Evolutionary conservation across 2,888 invertebrate genomes (phyloP).

Genomic region (Coelopa pilipes): DNA sequence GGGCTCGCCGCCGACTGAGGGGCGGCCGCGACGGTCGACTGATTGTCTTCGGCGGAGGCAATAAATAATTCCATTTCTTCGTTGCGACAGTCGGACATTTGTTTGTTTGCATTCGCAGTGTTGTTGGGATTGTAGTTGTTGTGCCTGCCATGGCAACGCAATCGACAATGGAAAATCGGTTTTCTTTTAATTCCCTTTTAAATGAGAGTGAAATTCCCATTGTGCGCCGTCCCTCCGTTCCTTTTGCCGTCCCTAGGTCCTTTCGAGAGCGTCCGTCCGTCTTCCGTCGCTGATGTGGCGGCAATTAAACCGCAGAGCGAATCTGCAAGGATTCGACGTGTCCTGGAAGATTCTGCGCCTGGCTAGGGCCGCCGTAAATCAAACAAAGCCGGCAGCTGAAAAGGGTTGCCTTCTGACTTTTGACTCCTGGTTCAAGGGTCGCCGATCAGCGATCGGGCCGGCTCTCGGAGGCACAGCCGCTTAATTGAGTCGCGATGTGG

Average conservation of each 20-base stretch:
- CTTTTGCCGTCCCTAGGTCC: constrained; percentile 1
- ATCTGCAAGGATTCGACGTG: constrained; percentile 44
- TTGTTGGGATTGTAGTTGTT: constrained; percentile 36
- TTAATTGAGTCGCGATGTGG: too few species aligned
- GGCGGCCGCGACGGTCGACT: constrained; percentile 34
- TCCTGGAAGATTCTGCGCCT: neutral
- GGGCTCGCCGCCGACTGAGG: constrained; percentile 17
- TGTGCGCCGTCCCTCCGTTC: constrained; percentile 30
- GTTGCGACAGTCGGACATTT: constrained; percentile 54
- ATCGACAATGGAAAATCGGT: constrained; percentile 1
- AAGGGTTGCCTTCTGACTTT: constrained; percentile 51
- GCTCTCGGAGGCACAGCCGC: too few species aligned
- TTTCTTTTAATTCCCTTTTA: constrained; percentile 48
- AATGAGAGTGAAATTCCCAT: constrained; percentile 49
- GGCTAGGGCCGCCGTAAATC: constrained; percentile 54
- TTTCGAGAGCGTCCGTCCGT: too few species aligned
- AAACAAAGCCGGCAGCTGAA: constrained; percentile 60
- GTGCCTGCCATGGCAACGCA: constrained; percentile 32
- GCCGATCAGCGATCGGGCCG: too few species aligned
- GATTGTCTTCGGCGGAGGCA: constrained; percentile 57
- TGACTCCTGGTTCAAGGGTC: neutral
- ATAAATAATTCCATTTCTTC: constrained; percentile 61
- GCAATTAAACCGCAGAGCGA: constrained; percentile 60
- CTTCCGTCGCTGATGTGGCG: constrained; percentile 24
- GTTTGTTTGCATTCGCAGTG: constrained; percentile 39